Evolutionary conservation across 2,113 vertebrate species (phyloP), one percentile per base, ranked within the genome.

Genomic region (Malurus cyaneus): DNA sequence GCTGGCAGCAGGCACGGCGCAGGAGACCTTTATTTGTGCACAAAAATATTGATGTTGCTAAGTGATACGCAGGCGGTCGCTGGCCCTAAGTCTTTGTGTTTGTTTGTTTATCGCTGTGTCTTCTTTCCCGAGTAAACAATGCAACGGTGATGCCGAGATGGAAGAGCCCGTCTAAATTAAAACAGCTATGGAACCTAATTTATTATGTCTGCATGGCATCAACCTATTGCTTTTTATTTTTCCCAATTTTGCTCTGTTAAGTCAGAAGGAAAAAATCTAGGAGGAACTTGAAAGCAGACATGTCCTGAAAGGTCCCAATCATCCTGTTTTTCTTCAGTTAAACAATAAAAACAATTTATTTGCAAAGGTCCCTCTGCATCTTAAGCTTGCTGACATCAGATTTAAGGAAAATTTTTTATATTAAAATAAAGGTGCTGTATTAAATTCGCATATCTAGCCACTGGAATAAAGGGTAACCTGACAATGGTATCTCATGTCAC

Each of bases 1-100:
- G 66, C 74, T 60, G 86, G 53, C 88, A 94, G 87, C 89, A 79
- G 32, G 81, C 62, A 80, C 91, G 5, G 62, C 46, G 91, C 47
- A 96, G 86, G 90, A 96, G 96, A 87, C 80, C 91, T 97, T 97
- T 97, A 97, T 97, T 96, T 98, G 91, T 93, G 95, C 97, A 97
- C 91, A 95, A 92, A 98, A 98, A 97, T 97, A 98, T 97, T 98
- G 97, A 98, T 97, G 97, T 97, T 98, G 97, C 98, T 98, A 97
- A 98, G 97, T 94, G 96, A 98, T 95, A 89, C 5, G 0, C 85
- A 71, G 94, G 84, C 72, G 57, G 97, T 91, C 92, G 54, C 73
- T 8, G 92, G 91, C 85, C 86, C 1, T 36, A 47, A 92, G 89
- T 93, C 91, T 97, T 96, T 96, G 91, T 96, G 86, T 95, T 95